Percentiles rank a stretch among this genome's conserved stretches.
Conservation (phyloP, 1,140 invertebrate genomes). For the Apocrypta bakeri region DNA sequence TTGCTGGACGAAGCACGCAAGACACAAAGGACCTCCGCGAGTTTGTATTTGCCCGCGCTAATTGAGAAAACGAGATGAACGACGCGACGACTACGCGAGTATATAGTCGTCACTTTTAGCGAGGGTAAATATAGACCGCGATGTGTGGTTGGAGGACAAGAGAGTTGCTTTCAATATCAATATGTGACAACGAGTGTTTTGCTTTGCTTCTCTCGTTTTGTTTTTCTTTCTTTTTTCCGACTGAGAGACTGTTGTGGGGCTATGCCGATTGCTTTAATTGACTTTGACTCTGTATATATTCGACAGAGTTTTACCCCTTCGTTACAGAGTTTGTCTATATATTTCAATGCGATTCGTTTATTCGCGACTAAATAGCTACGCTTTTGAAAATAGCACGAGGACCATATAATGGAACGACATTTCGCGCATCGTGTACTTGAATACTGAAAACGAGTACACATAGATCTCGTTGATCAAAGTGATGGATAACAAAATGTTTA, state of each 20-base stretch:
- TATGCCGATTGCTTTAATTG: too few relatives aligned
- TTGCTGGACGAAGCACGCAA: neutral
- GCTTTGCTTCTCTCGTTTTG: neutral
- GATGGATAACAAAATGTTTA: neutral
- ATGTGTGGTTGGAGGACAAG: neutral
- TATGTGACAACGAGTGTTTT: neutral
- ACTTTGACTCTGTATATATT: neutral
- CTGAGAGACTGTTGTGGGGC: too few relatives aligned
- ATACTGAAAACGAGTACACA: too few relatives aligned
- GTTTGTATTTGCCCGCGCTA: conserved; percentile 25
- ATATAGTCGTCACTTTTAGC: conserved; percentile 20
- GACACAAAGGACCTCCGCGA: neutral
- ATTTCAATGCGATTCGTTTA: too few relatives aligned
- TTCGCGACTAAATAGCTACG: too few relatives aligned
- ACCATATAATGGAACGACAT: too few relatives aligned
- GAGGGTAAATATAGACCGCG: conserved; percentile 1
- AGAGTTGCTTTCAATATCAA: conserved; percentile 32
- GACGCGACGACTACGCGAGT: neutral
- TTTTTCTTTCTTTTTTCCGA: neutral
- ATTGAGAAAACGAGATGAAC: conserved; percentile 47
- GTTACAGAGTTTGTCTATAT: too few relatives aligned
- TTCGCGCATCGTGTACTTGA: too few relatives aligned
- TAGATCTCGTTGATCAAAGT: too few relatives aligned
- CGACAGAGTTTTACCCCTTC: too few relatives aligned
- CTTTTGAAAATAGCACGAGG: neutral